A percentile compares a stretch with the other conserved stretches of the same genome.
Evolutionary conservation across 2,113 vertebrate genomes (phyloP).

Genomic region (Solenodon paradoxus): DNA sequence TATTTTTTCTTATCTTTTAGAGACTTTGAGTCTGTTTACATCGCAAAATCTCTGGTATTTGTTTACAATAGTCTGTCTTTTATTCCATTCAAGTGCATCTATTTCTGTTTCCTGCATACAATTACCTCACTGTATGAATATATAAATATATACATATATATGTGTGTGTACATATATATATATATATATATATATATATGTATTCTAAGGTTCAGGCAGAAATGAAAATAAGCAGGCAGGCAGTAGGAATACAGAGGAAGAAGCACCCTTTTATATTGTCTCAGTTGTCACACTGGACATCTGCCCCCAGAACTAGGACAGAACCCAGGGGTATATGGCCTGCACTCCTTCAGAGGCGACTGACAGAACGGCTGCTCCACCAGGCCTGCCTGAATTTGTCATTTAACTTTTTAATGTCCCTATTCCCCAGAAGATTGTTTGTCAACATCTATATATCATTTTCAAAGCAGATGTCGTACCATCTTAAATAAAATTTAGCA

Average conservation of each 20-base stretch:
- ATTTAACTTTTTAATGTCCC: not conserved
- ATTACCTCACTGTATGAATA: not conserved
- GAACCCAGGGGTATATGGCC: no score
- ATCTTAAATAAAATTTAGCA: not conserved
- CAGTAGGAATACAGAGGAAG: no score
- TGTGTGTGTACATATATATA: no score
- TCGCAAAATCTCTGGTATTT: not conserved
- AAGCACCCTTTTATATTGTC: no score
- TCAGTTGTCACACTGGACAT: no score
- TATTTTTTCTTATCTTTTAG: not conserved
- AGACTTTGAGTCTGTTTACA: not conserved
- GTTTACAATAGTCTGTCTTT: not conserved
- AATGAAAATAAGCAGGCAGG: no score
- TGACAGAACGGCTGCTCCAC: no score
- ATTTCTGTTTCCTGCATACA: not conserved
- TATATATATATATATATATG: no score
- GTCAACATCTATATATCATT: not conserved
- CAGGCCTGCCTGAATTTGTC: not conserved
- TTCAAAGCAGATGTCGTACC: not conserved
- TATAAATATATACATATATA: no score
- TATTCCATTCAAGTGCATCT: not conserved
- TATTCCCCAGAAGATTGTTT: not conserved
- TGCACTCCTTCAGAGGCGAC: no score
- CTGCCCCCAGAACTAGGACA: no score
- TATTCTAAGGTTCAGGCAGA: no score